Percentiles rank a stretch among this genome's conserved stretches.
Conservation (phyloP, 2,888 invertebrate species). For the Podabrus alpinus region DNA sequence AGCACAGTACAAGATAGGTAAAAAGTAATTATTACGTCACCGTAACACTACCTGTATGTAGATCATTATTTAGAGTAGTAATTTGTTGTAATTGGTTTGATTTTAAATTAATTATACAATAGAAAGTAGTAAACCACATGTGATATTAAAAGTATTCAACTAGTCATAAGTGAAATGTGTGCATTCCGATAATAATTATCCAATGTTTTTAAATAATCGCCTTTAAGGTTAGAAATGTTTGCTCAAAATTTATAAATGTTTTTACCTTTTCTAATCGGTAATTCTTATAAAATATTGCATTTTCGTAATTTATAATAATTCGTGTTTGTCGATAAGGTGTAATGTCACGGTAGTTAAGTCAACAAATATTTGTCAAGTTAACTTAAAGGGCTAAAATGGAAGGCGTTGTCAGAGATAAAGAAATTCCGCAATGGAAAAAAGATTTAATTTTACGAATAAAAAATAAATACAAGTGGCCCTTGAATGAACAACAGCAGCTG, state of each 20-base stretch:
- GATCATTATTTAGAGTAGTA: slow-evolving; percentile 3
- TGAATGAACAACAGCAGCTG: slow-evolving; percentile 37
- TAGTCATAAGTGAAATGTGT: slow-evolving; percentile 29
- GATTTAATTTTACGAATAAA: slow-evolving; percentile 76
- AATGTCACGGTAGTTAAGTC: neutral
- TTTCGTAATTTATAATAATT: neutral
- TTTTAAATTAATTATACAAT: slow-evolving; percentile 19
- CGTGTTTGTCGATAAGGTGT: neutral
- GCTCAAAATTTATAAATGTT: neutral
- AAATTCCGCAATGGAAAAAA: slow-evolving; percentile 80
- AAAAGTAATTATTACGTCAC: slow-evolving; percentile 21
- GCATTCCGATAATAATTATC: slow-evolving; percentile 9
- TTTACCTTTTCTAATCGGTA: neutral
- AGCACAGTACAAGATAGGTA: neutral
- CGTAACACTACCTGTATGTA: neutral
- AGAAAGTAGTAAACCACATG: slow-evolving; percentile 26
- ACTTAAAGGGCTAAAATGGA: neutral
- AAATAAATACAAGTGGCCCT: slow-evolving; percentile 28
- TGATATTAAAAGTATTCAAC: slow-evolving; percentile 20
- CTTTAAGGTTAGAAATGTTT: neutral
- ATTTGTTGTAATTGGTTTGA: neutral
- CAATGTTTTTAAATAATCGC: neutral
- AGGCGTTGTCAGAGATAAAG: neutral
- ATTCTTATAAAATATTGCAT: neutral
- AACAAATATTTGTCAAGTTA: slow-evolving; percentile 8